Evolutionary conservation across 2,888 invertebrate genomes (phyloP), one percentile per base, ranked within the genome.

Genomic region (Amblyjoppa proteus): DNA sequence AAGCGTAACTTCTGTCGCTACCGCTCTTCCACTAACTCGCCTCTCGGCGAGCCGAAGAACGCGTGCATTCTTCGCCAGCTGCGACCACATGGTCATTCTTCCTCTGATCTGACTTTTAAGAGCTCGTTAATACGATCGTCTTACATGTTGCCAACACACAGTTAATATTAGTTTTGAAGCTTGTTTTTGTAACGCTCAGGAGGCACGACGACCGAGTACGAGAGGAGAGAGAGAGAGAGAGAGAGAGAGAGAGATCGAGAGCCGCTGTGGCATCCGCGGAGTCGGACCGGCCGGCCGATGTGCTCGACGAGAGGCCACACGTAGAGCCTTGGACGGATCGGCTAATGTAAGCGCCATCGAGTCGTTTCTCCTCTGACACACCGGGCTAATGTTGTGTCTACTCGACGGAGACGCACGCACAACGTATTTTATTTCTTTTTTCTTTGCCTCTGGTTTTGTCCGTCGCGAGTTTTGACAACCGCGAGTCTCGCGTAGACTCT

Each of bases 141-240:
- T 91, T 92, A 91, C 90, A 92, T 93, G 92, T 93, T 93, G 93
- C 93, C 92, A 93, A 92, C 92, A 90, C 91, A 90, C 91, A 93
- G 93, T 93, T 93, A 93, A 93, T 93, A 93, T 93, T 93, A 93
- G 93, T 93, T 92, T 92, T 92, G 88, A 90, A 91, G 91, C 91
- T 92, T 93, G 93, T 93, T 93, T 92, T 93, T 93, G 91, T 92
- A 92, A 92, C 91, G 89, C 89, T 89, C 90, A 45, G 45, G 91
- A 89, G 51, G 66, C 6, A 66, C 38, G 31, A 64, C 2, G 53
- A 20, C 7, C 25, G 68, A 68, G 69, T 71, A 61, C 74, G 56
- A 53, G 41, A 31, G 49, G 69, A 81, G 66, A 81, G 20, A 20
- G 20, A 20, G 20, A 20, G 20, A 20, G 20, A 20, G 20, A 20